Conservation (phyloP, 2,113 vertebrate genomes). For the Maccullochella peelii region DNA sequence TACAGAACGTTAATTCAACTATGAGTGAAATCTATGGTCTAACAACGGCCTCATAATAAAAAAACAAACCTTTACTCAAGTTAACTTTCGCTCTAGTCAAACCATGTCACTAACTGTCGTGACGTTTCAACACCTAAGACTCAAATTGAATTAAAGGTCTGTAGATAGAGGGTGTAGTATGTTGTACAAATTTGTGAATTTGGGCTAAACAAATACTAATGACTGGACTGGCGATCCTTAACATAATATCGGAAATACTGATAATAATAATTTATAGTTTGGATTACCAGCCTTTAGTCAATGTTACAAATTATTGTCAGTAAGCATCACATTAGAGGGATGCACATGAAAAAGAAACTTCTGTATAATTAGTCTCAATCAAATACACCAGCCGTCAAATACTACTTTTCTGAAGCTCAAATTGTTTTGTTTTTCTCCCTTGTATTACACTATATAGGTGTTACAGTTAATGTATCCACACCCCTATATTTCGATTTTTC, state of each 20-base stretch:
- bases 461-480: background rate
- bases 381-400: conserved; percentile 7
- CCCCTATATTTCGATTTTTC: background rate
- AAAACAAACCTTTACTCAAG: background rate
- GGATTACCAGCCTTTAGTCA: background rate
- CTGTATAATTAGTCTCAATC: background rate
- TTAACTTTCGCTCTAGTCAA: background rate
- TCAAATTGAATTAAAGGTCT: background rate
- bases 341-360: background rate
- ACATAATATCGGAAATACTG: background rate
- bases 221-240: too few relatives aligned
- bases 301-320: background rate
- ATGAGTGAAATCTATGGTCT: background rate
- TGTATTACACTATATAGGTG: background rate
- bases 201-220: background rate
- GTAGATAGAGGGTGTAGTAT: background rate
- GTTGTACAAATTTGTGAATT: background rate
- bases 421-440: conserved; percentile 7
- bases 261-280: background rate
- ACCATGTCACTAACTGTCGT: background rate
- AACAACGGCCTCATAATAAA: background rate
- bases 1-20: background rate
- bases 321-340: background rate
- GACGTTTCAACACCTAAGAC: background rate
- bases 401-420: background rate